phyloP scores from a whole-genome alignment of 2,113 vertebrate species.

The Cavia aperea region DNA sequence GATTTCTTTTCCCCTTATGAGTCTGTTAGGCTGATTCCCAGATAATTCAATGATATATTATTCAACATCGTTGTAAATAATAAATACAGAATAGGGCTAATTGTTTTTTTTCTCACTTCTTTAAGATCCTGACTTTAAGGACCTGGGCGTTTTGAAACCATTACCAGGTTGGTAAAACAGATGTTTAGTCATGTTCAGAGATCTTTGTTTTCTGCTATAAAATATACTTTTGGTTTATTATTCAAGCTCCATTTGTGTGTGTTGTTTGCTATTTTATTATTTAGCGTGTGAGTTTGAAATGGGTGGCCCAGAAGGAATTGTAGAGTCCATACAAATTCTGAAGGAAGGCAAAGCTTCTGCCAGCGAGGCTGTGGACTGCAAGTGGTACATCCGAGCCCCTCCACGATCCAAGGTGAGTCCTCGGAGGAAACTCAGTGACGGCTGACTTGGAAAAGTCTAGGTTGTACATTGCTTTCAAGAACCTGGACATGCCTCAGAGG shows the following conservation, averaged over 20 bases:
- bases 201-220: conserved; percentile 65
- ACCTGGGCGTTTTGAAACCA: conserved; percentile 93
- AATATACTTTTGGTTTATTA: conserved; percentile 70
- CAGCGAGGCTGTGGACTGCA: conserved; percentile 95
- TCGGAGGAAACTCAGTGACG: conserved; percentile 50
- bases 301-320: conserved; percentile 96
- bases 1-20: background rate
- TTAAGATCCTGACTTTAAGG: conserved; percentile 99
- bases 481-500: conserved; percentile 2
- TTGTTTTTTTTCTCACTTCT: conserved; percentile 76
- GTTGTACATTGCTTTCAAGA: conserved; percentile 35
- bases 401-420: conserved; percentile 95
- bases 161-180: conserved; percentile 93
- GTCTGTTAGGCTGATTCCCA: background rate
- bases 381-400: conserved; percentile 97
- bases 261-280: conserved; percentile 72
- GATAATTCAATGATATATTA: background rate
- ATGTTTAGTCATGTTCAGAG: conserved; percentile 59
- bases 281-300: conserved; percentile 97
- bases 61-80: conserved; percentile 5
- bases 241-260: conserved; percentile 72
- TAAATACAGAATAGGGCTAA: conserved; percentile 63
- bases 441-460: conserved; percentile 51
- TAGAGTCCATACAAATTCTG: conserved; percentile 94
- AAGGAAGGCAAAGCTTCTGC: conserved; percentile 94